A percentile compares a stretch with the other conserved stretches of the same genome.
Evolutionary conservation across 2,113 vertebrate genomes (phyloP).

Genomic region (Monarcha castaneiventris): DNA sequence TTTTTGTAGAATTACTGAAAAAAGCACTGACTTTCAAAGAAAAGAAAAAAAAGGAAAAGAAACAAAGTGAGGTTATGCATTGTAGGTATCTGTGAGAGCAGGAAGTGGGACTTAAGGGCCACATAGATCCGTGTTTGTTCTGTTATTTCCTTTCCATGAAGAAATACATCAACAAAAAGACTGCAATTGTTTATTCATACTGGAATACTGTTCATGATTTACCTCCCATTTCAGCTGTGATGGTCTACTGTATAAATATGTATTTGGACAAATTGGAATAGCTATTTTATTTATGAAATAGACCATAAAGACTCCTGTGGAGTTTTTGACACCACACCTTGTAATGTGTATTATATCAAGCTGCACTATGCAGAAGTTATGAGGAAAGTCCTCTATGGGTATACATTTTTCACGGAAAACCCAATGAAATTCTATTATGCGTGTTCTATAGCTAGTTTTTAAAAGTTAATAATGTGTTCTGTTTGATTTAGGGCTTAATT

Average conservation of each 20-base stretch:
- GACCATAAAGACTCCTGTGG: slow-evolving; percentile 28
- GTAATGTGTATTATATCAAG: slow-evolving; percentile 48
- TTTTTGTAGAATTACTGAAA: not conserved
- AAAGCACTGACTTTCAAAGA: not conserved
- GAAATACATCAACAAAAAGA: slow-evolving; percentile 1
- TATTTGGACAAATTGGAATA: slow-evolving; percentile 43
- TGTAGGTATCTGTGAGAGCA: not conserved
- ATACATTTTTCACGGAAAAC: slow-evolving; percentile 22
- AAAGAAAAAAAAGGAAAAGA: not conserved
- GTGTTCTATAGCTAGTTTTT: slow-evolving; percentile 4
- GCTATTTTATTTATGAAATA: slow-evolving; percentile 56
- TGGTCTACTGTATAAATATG: slow-evolving; percentile 31
- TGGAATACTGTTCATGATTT: not conserved
- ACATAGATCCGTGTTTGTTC: not conserved
- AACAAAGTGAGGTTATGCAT: not conserved
- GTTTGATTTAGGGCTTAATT: slow-evolving; percentile 61
- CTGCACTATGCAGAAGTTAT: slow-evolving; percentile 22
- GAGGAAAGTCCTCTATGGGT: slow-evolving; percentile 11
- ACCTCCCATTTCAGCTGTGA: not conserved
- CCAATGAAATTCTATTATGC: slow-evolving; percentile 55
- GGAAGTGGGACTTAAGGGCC: not conserved
- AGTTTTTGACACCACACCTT: slow-evolving; percentile 54
- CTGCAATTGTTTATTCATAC: slow-evolving; percentile 6
- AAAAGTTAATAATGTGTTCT: slow-evolving; percentile 42
- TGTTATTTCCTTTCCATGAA: not conserved